Conservation (phyloP, 2,797 vertebrate species). For the Propithecus perrieri region DNA sequence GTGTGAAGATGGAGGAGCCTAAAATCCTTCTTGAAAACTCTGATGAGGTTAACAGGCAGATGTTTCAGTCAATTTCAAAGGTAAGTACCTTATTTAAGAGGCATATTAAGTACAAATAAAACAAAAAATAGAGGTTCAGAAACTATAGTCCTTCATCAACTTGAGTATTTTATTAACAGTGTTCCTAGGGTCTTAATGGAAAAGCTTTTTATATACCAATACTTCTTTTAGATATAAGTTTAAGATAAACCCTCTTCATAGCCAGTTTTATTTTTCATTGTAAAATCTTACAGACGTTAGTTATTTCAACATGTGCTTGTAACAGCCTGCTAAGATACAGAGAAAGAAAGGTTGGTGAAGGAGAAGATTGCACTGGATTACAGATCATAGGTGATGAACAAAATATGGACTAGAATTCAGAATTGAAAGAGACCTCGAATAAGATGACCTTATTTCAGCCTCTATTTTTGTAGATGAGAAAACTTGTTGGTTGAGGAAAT, state of each 20-base stretch:
- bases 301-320: background rate
- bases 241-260: background rate
- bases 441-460: background rate
- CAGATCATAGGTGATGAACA: background rate
- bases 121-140: background rate
- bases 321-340: background rate
- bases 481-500: background rate
- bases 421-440: background rate
- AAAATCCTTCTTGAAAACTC: conserved; percentile 20
- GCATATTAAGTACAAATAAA: background rate
- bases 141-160: background rate
- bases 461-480: background rate
- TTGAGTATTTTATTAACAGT: background rate
- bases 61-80: background rate
- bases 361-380: background rate
- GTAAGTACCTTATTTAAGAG: background rate
- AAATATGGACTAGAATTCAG: background rate
- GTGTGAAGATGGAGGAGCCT: conserved; percentile 69
- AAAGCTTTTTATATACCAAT: background rate
- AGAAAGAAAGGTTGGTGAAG: background rate
- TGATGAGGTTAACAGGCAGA: background rate
- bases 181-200: background rate
- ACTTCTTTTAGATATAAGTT: background rate
- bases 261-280: background rate
- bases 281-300: background rate